Evolutionary conservation across 2,113 vertebrate genomes (phyloP).

Genomic region (Anolis sagrei): DNA sequence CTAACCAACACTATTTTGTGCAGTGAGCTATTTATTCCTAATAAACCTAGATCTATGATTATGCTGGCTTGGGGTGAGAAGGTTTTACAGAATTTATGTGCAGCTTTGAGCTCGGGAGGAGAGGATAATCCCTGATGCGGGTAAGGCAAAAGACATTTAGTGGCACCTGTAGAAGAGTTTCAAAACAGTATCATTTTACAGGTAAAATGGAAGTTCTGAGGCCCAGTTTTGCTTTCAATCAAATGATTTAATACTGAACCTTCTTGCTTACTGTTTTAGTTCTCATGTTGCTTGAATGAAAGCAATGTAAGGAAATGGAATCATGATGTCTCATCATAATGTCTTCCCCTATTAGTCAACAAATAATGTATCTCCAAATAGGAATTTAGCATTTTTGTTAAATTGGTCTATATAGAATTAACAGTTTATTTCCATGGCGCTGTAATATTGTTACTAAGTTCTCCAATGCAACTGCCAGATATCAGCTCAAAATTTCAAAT

Average conservation of each 20-base stretch:
- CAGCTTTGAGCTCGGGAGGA: neutral
- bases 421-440: neutral
- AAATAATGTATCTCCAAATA: neutral
- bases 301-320: neutral
- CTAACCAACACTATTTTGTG: neutral
- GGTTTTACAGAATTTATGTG: neutral
- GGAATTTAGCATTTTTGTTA: neutral
- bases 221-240: neutral
- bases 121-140: neutral
- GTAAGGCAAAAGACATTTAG: neutral
- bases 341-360: neutral
- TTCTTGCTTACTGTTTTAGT: neutral
- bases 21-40: neutral
- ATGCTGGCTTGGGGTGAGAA: neutral
- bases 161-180: neutral
- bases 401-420: neutral
- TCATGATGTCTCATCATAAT: neutral
- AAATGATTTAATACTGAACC: neutral
- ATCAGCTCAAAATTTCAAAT: neutral
- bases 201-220: neutral
- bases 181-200: neutral
- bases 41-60: neutral
- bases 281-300: neutral
- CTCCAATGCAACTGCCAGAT: too few species aligned
- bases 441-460: too few species aligned